These are phyloP conservation scores for Hetaerina americana DNA, from an alignment of 1,140 invertebrate species.

Conservation along the genomic window DNA sequence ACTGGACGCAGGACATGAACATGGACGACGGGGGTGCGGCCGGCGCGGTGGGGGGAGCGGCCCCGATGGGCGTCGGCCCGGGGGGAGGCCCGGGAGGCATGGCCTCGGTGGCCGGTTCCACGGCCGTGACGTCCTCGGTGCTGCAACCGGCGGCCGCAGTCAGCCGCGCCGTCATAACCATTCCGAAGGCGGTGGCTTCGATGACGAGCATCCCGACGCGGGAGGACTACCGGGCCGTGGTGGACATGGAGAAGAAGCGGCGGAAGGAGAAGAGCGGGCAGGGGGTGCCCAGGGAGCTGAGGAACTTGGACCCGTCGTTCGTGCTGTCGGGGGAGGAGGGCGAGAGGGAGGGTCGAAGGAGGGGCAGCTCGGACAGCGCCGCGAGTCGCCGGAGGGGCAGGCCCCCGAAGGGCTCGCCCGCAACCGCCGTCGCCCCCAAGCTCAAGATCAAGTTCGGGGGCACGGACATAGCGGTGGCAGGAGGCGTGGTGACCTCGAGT, in stretches of 20 bases:
- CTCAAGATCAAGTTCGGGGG: slow-evolving; percentile 70
- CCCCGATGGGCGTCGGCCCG: background rate
- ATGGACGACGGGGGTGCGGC: slow-evolving; percentile 41
- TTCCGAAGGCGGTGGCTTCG: slow-evolving; percentile 73
- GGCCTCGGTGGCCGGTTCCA: background rate
- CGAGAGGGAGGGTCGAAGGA: slow-evolving; percentile 29
- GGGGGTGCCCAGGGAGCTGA: slow-evolving; percentile 36
- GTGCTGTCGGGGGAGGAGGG: slow-evolving; percentile 31
- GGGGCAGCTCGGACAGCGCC: slow-evolving; percentile 26
- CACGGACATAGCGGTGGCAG: slow-evolving; percentile 28
- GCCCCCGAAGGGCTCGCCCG: slow-evolving; percentile 13
- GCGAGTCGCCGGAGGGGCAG: background rate
- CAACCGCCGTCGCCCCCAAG: slow-evolving; percentile 42
- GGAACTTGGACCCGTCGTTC: slow-evolving; percentile 29
- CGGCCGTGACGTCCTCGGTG: slow-evolving; percentile 29
- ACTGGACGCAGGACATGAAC: slow-evolving; percentile 76
- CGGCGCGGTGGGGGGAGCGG: background rate
- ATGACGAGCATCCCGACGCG: slow-evolving; percentile 71
- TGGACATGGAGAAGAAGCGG: slow-evolving; percentile 52
- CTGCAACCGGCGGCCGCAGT: slow-evolving; percentile 39
- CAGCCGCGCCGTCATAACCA: slow-evolving; percentile 59
- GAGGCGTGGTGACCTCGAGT: slow-evolving; percentile 24
- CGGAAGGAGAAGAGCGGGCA: slow-evolving; percentile 39
- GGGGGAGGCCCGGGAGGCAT: background rate
- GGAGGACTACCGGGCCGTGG: slow-evolving; percentile 60